Percentiles rank a stretch among this genome's conserved stretches.
Evolutionary conservation across 2,113 vertebrate genomes (phyloP).

Genomic region (Bubo scandiacus): DNA sequence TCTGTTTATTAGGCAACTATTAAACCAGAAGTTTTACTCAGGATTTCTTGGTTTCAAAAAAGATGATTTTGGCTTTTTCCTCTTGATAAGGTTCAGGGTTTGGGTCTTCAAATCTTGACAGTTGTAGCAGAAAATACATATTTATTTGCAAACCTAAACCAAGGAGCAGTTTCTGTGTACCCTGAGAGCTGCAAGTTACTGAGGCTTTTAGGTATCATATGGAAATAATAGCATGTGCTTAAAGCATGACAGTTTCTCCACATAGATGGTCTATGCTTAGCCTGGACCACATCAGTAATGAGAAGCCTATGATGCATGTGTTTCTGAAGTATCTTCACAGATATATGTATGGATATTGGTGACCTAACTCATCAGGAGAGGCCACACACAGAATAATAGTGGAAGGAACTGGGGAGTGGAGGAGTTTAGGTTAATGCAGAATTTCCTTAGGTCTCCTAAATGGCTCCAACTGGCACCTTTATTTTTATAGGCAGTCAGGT

Average conservation of each 20-base stretch:
- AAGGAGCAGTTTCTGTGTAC: not conserved
- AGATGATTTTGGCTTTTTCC: not conserved
- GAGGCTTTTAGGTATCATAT: not conserved
- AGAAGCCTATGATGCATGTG: not conserved
- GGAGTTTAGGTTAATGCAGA: slow-evolving; percentile 63
- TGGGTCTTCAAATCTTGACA: not conserved
- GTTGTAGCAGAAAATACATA: not conserved
- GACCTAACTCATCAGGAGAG: slow-evolving; percentile 21
- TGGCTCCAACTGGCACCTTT: slow-evolving; percentile 62
- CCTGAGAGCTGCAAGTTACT: not conserved
- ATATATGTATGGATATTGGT: not conserved
- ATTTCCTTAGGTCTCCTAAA: slow-evolving; percentile 66
- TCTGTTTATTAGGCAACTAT: not conserved
- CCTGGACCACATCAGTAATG: not conserved
- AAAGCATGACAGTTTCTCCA: not conserved
- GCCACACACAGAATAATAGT: slow-evolving; percentile 57
- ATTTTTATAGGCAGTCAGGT: slow-evolving; percentile 69
- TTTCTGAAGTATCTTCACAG: not conserved
- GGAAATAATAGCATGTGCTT: not conserved
- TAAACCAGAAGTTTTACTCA: not conserved
- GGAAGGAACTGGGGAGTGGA: slow-evolving; percentile 7
- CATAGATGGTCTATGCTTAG: not conserved
- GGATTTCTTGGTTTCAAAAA: not conserved
- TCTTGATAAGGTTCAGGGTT: not conserved
- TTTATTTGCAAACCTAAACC: not conserved